A percentile compares a stretch with the other conserved stretches of the same genome.
These are phyloP conservation scores for Cyprinella venusta DNA, from an alignment of 2,797 vertebrate genomes.

Conservation along the genomic window DNA sequence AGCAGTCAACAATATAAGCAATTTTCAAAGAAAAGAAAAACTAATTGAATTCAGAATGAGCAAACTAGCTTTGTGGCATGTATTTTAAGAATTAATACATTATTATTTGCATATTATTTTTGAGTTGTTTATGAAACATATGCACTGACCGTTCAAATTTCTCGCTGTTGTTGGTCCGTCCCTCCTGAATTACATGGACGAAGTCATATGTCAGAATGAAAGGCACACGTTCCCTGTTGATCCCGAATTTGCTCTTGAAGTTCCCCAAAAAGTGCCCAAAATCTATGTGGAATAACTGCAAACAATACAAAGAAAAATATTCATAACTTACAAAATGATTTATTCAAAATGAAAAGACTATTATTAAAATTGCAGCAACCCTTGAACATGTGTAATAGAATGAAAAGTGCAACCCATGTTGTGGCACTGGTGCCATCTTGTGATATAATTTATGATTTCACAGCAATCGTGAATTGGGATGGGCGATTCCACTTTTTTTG, in stretches of 20 bases:
- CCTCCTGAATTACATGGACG: conserved; percentile 97
- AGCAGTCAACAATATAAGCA: not conserved
- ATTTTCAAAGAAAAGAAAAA: not conserved
- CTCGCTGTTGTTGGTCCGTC: conserved; percentile 92
- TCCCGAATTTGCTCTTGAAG: conserved; percentile 98
- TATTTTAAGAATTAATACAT: not conserved
- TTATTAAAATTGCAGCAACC: not conserved
- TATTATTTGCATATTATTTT: too few relatives aligned
- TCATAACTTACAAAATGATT: not conserved
- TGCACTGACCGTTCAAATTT: conserved; percentile 92
- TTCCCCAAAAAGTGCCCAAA: conserved; percentile 98
- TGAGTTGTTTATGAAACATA: not conserved
- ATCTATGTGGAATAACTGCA: conserved; percentile 96
- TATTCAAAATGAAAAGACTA: not conserved
- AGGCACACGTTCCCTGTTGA: conserved; percentile 97
- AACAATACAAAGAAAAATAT: conserved; percentile 47
- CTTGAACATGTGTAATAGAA: not conserved
- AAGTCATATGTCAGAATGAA: conserved; percentile 98
- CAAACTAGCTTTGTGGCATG: not conserved
- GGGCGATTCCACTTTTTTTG: too few relatives aligned
- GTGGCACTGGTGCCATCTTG: conserved; percentile 26
- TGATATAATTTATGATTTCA: conserved; percentile 45
- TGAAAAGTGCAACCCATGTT: not conserved
- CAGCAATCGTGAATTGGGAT: not conserved
- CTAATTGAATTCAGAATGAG: not conserved